phyloP scores from a whole-genome alignment of 2,888 invertebrate genomes.

The Epicampocera succincta region DNA sequence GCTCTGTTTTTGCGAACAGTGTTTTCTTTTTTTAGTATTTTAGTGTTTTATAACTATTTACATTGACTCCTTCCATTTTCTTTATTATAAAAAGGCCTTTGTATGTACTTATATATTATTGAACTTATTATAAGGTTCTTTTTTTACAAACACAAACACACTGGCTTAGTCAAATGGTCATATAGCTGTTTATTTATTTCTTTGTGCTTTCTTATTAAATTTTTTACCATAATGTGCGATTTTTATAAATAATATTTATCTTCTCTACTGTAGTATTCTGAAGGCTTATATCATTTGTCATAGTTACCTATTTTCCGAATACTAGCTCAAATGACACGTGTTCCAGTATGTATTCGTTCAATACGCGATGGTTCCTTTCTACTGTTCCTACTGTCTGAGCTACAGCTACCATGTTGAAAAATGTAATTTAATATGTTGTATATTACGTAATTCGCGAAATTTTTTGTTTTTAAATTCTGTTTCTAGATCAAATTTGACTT shows the following conservation, averaged over 20 bases:
- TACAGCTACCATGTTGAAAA: conserved; percentile 63
- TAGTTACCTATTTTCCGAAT: neutral
- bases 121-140: neutral
- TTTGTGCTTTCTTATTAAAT: neutral
- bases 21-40: neutral
- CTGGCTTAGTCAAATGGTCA: neutral
- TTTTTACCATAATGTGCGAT: neutral
- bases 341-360: conserved; percentile 18
- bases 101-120: no score
- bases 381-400: conserved; percentile 26
- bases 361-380: conserved; percentile 21
- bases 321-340: conserved; percentile 23
- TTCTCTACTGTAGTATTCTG: conserved; percentile 22
- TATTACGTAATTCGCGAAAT: conserved; percentile 47
- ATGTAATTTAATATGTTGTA: conserved; percentile 20
- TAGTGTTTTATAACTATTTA: neutral
- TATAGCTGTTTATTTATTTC: neutral
- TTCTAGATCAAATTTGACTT: conserved; percentile 62
- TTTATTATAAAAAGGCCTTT: neutral
- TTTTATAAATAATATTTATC: conserved; percentile 15
- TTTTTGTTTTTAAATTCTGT: conserved; percentile 39
- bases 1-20: no score
- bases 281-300: conserved; percentile 6
- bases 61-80: neutral
- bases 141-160: neutral